Base-by-base conservation (phyloP, 2,888 invertebrate genomes). In the Trichopoda pennipes region DNA sequence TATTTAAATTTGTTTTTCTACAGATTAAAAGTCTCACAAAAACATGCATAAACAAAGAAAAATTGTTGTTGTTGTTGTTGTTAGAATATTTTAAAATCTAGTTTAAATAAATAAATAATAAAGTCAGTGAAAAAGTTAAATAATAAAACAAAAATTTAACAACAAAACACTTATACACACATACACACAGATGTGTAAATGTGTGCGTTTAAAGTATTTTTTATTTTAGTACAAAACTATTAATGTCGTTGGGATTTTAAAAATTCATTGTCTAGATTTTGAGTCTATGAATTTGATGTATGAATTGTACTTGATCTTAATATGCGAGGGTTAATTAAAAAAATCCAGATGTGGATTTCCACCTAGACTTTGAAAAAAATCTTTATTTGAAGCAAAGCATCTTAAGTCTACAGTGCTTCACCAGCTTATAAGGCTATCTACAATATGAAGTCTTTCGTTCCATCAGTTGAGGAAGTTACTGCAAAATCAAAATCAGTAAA, bases 31-130 rank as follows among this genome's bases (percentile, higher is more conserved):
- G 32, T 61, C 49, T 23, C 49, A 63, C 55, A 61, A 8, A 64
- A 60, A 44, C 78, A 74, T 68, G 61, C 60, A 69, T 63, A 56
- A 61, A 60, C 19, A 38, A 38, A 2, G 38, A 56, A 35, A 66
- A 51, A 75, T 47, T 64, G n/a, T 63, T 68, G 44, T 35, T 79
- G 23, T 64, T 42, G 66, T 47, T 64, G n/a, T 63, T 68, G 44
- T 35, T 79, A 66, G 64, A 66, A 73, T 61, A 66, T 73, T 44
- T 60, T 19, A 63, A 66, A 66, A 73, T 78, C 76, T 76, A 38
- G 60, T 76, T 76, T 69, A 69, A 76, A 61, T 61, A 68, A 61
- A 76, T 12, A 76, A 55, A 61, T 60, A 61, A 76, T 12, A 76
- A 55, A 61, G 23, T 68, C 58, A 47, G 47, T 38, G 42, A 69